phyloP scores from a whole-genome alignment of 2,888 invertebrate species.

The Sinhomidia bicolor region DNA sequence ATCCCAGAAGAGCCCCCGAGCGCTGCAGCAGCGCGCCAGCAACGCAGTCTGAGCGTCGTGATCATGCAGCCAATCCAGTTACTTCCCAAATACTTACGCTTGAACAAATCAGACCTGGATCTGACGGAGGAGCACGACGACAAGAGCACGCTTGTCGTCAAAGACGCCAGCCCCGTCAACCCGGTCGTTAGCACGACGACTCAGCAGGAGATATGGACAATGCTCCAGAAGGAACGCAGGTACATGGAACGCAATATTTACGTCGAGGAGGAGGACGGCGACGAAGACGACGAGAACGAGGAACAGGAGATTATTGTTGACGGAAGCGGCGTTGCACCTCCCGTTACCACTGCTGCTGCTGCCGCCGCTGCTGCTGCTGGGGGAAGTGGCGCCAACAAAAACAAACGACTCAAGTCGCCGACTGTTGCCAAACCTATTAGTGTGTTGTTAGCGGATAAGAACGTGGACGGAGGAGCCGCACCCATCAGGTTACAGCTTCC shows the following conservation, averaged over 20 bases:
- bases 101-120: slow-evolving; percentile 72
- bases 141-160: slow-evolving; percentile 49
- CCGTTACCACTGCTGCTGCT: slow-evolving; percentile 81
- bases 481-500: slow-evolving; percentile 76
- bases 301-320: slow-evolving; percentile 81
- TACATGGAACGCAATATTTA: slow-evolving; percentile 78
- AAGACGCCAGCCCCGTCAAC: slow-evolving; percentile 31
- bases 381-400: slow-evolving; percentile 1
- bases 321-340: slow-evolving; percentile 80
- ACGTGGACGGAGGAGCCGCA: slow-evolving; percentile 74
- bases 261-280: slow-evolving; percentile 78
- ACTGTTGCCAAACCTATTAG: slow-evolving; percentile 79
- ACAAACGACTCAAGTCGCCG: slow-evolving; percentile 75
- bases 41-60: slow-evolving; percentile 47
- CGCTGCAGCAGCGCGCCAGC: not conserved
- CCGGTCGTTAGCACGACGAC: slow-evolving; percentile 75
- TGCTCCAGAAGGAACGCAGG: slow-evolving; percentile 78
- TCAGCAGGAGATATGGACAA: slow-evolving; percentile 79
- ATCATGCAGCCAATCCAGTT: slow-evolving; percentile 66
- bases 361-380: not conserved
- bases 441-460: slow-evolving; percentile 45
- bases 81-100: slow-evolving; percentile 63
- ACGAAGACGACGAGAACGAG: slow-evolving; percentile 77
- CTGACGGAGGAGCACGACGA: slow-evolving; percentile 48
- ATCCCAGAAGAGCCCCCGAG: slow-evolving; percentile 67